Conservation (phyloP, 2,888 invertebrate species). For the Sinelater perroti region DNA sequence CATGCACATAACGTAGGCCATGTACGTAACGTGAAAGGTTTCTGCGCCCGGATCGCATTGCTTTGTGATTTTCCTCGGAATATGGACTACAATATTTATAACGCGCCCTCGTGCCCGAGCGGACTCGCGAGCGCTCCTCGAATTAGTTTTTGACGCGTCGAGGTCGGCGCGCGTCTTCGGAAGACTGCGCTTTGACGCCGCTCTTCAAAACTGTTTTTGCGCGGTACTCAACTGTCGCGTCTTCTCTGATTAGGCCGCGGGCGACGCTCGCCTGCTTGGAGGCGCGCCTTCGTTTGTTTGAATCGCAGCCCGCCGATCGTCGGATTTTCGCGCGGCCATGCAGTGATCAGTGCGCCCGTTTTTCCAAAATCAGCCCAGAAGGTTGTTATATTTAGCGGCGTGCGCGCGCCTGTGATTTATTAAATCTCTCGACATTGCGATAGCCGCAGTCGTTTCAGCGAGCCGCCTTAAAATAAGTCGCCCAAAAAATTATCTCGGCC, state of each 20-base stretch:
- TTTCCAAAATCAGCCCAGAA: too few species aligned
- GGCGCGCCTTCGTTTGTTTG: too few species aligned
- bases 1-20: constrained; percentile 39
- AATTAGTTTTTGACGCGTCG: background rate
- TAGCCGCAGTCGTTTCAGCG: constrained; percentile 24
- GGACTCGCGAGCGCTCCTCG: background rate
- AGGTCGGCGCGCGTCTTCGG: background rate
- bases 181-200: too few species aligned
- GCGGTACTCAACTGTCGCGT: too few species aligned
- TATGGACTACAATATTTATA: constrained; percentile 26
- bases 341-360: too few species aligned
- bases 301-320: too few species aligned
- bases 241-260: too few species aligned
- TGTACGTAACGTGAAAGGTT: constrained; percentile 40
- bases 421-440: constrained; percentile 27
- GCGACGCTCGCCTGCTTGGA: too few species aligned
- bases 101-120: constrained; percentile 6
- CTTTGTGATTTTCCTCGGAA: constrained; percentile 34
- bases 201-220: too few species aligned
- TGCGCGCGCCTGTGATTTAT: constrained; percentile 22
- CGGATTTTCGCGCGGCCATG: too few species aligned
- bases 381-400: constrained; percentile 25
- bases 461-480: constrained; percentile 25
- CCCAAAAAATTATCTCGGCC: constrained; percentile 17
- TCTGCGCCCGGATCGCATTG: constrained; percentile 34